phyloP scores from a whole-genome alignment of 2,888 invertebrate species.

The Trachelus iudaicus region DNA sequence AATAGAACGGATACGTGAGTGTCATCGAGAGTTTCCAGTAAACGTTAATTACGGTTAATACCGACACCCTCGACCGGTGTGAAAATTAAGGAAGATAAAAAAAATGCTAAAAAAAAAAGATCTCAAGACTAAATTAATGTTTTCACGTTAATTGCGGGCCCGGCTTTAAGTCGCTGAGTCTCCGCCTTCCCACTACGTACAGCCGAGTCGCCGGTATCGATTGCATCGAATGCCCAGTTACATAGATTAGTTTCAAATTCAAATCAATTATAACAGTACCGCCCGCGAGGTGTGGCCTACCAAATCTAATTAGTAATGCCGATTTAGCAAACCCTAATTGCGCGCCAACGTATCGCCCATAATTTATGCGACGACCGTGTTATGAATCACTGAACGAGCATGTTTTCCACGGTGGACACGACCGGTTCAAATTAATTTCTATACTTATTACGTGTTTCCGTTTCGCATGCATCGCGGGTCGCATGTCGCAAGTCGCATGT shows the following conservation, averaged over 20 bases:
- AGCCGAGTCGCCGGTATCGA: not conserved
- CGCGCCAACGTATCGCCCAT: slow-evolving; percentile 52
- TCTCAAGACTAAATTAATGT: too few species aligned
- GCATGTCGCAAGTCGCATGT: too few species aligned
- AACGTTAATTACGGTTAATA: too few species aligned
- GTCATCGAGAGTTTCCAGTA: too few species aligned
- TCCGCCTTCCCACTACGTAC: too few species aligned
- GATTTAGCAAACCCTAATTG: slow-evolving; percentile 61
- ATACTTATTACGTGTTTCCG: too few species aligned
- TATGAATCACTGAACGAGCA: slow-evolving; percentile 40
- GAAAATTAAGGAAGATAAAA: too few species aligned
- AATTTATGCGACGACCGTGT: slow-evolving; percentile 55
- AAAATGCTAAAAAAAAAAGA: too few species aligned
- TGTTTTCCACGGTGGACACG: not conserved
- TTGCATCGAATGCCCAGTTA: slow-evolving; percentile 20
- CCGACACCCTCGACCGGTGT: too few species aligned
- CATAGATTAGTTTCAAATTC: slow-evolving; percentile 57
- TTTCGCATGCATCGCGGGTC: too few species aligned
- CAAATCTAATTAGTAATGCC: slow-evolving; percentile 60
- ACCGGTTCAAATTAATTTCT: slow-evolving; percentile 34
- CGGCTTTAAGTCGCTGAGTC: too few species aligned
- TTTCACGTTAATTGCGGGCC: too few species aligned
- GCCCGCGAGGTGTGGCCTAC: slow-evolving; percentile 32
- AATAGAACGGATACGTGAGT: not conserved
- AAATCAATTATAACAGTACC: slow-evolving; percentile 54